phyloP scores from a whole-genome alignment of 92 coral and sea anemone species.

The Zoanthus sociatus region DNA sequence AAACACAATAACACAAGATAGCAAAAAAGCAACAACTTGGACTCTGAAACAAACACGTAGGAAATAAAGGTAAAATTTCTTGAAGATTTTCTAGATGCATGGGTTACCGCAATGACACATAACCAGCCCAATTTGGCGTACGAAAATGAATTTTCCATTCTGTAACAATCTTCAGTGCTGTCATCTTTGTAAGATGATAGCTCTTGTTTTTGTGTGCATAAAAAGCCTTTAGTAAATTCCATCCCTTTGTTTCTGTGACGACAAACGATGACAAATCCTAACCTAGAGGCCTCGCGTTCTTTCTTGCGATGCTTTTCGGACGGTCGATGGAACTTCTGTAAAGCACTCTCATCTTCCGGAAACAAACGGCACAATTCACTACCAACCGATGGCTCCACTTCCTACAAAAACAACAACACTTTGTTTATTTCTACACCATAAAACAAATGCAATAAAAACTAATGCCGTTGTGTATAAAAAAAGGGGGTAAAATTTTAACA shows the following conservation, averaged over 20 bases:
- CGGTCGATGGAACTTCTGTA: conserved; percentile 59
- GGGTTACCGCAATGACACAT: conserved; percentile 5
- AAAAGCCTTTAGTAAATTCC: conserved; percentile 32
- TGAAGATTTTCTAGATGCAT: conserved; percentile 31
- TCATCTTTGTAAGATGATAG: conserved; percentile 25
- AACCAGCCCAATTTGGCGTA: conserved; percentile 14
- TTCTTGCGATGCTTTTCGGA: conserved; percentile 78
- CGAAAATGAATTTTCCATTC: background rate
- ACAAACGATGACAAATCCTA: conserved; percentile 65
- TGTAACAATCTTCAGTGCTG: conserved; percentile 6
- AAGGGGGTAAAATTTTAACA: background rate
- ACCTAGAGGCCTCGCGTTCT: conserved; percentile 86
- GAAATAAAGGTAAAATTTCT: background rate
- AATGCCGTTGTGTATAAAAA: background rate
- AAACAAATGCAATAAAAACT: no score
- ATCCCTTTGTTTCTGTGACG: conserved; percentile 36
- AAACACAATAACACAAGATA: conserved; percentile 26
- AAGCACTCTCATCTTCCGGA: conserved; percentile 89
- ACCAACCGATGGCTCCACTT: conserved; percentile 97
- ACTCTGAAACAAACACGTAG: conserved; percentile 21
- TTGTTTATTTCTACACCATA: no score
- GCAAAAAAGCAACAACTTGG: conserved; percentile 26
- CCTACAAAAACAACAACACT: conserved; percentile 54
- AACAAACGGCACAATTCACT: conserved; percentile 86
- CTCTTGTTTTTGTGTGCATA: background rate